These are phyloP conservation scores for Phrynocephalus forsythii DNA, from an alignment of 2,797 vertebrate genomes.

Conservation along the genomic window DNA sequence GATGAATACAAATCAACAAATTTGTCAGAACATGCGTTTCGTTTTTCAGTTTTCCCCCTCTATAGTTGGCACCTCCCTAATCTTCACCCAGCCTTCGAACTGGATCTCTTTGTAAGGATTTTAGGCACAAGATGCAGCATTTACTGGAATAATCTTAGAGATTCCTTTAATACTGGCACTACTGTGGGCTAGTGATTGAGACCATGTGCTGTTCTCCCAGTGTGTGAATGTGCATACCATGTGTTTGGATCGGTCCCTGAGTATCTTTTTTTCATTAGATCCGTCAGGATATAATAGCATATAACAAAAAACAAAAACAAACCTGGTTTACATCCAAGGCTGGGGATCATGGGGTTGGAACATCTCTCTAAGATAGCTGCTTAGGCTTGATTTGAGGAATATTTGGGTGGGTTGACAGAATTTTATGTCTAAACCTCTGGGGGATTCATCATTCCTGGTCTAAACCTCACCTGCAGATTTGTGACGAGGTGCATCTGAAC, in stretches of 20 bases:
- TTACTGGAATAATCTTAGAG: too few species aligned
- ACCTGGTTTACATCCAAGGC: too few species aligned
- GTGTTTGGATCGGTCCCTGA: background rate
- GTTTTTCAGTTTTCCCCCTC: too few species aligned
- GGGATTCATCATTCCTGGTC: background rate
- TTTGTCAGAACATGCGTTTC: too few species aligned
- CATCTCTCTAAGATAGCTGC: too few species aligned
- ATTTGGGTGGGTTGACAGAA: background rate
- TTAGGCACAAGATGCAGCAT: background rate
- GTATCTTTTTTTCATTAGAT: background rate
- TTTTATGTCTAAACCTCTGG: background rate
- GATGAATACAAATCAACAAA: too few species aligned
- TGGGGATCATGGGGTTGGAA: too few species aligned
- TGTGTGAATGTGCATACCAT: background rate
- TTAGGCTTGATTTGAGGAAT: too few species aligned
- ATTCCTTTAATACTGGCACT: background rate
- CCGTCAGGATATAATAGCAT: background rate
- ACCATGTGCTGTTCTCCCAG: background rate
- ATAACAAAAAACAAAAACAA: too few species aligned
- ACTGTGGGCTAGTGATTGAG: background rate
- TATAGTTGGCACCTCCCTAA: too few species aligned
- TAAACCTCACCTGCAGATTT: background rate
- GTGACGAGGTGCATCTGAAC: too few species aligned
- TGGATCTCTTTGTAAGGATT: background rate
- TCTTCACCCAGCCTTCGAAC: too few species aligned